These are phyloP conservation scores for Agrilus cyanescens DNA, from an alignment of 2,888 invertebrate species.

Conservation along the genomic window DNA sequence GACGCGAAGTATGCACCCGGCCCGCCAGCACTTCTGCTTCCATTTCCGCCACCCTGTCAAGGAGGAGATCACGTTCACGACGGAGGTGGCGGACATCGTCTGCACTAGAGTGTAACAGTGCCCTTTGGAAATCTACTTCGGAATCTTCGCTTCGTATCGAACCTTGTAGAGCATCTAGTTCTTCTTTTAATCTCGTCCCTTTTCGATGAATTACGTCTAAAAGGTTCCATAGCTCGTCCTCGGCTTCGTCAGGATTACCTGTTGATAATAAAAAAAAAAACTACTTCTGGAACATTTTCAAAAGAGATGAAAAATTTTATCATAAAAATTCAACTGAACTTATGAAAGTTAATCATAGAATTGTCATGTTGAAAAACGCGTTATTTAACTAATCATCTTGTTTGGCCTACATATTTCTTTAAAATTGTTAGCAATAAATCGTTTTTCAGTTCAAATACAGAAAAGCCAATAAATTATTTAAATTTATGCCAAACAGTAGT, in stretches of 20 bases:
- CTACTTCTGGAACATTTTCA: too few species aligned
- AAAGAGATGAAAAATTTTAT: too few species aligned
- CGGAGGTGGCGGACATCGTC: slow-evolving; percentile 52
- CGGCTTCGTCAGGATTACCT: slow-evolving; percentile 39
- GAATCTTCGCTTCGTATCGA: slow-evolving; percentile 29
- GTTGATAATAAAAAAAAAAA: slow-evolving; percentile 15
- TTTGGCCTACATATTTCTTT: too few species aligned
- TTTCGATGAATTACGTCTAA: slow-evolving; percentile 78
- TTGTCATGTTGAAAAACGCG: too few species aligned
- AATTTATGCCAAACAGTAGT: too few species aligned
- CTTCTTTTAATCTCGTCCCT: slow-evolving; percentile 48
- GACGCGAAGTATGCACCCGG: slow-evolving; percentile 50
- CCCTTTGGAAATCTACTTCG: slow-evolving; percentile 28
- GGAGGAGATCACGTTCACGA: slow-evolving; percentile 61
- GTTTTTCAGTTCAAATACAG: too few species aligned
- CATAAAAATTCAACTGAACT: too few species aligned
- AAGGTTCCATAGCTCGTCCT: slow-evolving; percentile 76
- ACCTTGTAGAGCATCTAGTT: slow-evolving; percentile 49
- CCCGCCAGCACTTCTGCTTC: slow-evolving; percentile 61
- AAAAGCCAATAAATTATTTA: too few species aligned
- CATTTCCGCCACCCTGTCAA: slow-evolving; percentile 64
- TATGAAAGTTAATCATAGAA: too few species aligned
- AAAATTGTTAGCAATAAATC: too few species aligned
- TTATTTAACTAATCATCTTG: too few species aligned
- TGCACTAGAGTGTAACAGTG: slow-evolving; percentile 31